Evolutionary conservation across 2,113 vertebrate genomes (phyloP).

Genomic region (Eurypyga helias): DNA sequence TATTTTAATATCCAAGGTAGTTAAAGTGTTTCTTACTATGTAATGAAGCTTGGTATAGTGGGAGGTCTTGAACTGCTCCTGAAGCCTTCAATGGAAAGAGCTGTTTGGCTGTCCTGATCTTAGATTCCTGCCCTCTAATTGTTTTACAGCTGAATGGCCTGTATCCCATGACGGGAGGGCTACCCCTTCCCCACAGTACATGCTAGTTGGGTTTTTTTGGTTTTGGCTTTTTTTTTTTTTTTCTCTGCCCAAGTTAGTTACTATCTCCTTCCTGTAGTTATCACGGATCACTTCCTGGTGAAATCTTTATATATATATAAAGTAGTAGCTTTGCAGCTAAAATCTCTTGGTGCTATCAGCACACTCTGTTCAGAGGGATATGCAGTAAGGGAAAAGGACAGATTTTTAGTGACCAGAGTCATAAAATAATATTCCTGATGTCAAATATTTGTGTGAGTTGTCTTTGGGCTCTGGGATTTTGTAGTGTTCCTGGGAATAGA

Average conservation of each 20-base stretch:
- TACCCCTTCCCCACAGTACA: neutral
- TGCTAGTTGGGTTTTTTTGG: too few species aligned
- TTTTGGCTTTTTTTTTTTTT: neutral
- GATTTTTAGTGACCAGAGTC: neutral
- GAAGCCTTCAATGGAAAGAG: neutral
- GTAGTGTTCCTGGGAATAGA: neutral
- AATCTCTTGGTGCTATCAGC: neutral
- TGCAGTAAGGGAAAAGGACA: neutral
- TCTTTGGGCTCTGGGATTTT: neutral
- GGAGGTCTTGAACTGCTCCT: neutral
- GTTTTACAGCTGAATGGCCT: neutral
- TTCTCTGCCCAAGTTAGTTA: neutral
- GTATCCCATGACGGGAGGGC: neutral
- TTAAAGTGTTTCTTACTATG: neutral
- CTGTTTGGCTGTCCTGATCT: neutral
- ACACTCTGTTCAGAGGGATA: neutral
- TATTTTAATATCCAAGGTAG: neutral
- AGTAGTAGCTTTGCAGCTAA: conserved; percentile 24
- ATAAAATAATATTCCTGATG: neutral
- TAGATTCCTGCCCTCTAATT: neutral
- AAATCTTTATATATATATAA: conserved; percentile 20
- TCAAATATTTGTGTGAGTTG: neutral
- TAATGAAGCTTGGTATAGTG: neutral
- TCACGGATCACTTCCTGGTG: conserved; percentile 17
- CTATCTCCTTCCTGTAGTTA: neutral